Conservation (phyloP, 53 echinoderm and acorn worm genomes). For the Holothuria leucospilota region DNA sequence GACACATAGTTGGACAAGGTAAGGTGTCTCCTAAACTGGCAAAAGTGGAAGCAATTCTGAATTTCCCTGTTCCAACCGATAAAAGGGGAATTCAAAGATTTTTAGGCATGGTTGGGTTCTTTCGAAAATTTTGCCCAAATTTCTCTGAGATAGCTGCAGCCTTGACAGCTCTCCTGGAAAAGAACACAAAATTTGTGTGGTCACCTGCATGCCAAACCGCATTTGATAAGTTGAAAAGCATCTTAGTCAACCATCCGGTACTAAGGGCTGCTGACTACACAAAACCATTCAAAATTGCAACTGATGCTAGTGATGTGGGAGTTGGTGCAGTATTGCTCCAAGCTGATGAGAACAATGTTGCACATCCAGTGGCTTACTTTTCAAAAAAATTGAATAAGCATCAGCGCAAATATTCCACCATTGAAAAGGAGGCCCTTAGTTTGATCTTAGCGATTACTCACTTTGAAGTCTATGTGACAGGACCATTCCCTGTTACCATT, state of each 20-base stretch:
- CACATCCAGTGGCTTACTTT: constrained; percentile 65
- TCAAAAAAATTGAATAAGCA: constrained; percentile 65
- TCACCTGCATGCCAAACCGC: constrained; percentile 37
- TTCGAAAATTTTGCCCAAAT: constrained; percentile 25
- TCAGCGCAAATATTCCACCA: constrained; percentile 59
- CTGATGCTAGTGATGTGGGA: constrained; percentile 74
- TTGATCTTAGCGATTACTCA: constrained; percentile 52
- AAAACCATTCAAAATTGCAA: constrained; percentile 61
- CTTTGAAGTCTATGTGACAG: constrained; percentile 60
- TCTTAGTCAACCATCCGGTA: constrained; percentile 56
- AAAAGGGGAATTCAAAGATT: constrained; percentile 9
- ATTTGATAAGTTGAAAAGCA: constrained; percentile 57
- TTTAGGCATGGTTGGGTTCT: constrained; percentile 33
- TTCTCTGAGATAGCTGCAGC: constrained; percentile 9
- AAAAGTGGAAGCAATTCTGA: constrained; percentile 22
- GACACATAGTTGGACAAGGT: constrained; percentile 29
- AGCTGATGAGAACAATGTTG: constrained; percentile 38
- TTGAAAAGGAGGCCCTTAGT: constrained; percentile 66
- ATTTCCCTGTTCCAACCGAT: constrained; percentile 15
- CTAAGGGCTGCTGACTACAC: constrained; percentile 54
- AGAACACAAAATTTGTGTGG: constrained; percentile 25
- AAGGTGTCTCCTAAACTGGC: not conserved
- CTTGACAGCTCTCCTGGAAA: constrained; percentile 17
- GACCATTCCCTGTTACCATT: constrained; percentile 8
- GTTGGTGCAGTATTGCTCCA: constrained; percentile 68